Percentiles rank a stretch among this genome's conserved stretches.
These are phyloP conservation scores for Hemicordylus capensis DNA, from an alignment of 2,113 vertebrate species.

Conservation along the genomic window DNA sequence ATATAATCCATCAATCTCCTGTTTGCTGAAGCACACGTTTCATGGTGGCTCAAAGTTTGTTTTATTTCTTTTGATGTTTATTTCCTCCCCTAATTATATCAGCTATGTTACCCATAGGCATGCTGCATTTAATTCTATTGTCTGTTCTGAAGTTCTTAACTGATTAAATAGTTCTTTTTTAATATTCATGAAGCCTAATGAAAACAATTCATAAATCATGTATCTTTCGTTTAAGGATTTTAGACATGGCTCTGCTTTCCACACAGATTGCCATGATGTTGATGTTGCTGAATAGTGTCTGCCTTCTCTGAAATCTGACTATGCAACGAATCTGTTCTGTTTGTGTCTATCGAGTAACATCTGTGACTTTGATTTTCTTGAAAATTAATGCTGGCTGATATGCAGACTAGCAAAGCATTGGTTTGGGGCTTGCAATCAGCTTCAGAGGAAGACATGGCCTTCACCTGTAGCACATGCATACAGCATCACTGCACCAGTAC, in stretches of 20 bases:
- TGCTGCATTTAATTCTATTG: conserved; percentile 45
- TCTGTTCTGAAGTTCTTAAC: conserved; percentile 44
- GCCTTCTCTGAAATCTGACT: not conserved
- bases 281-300: not conserved
- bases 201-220: not conserved
- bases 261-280: not conserved
- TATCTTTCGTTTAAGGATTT: conserved; percentile 7
- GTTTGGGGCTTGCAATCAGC: no score
- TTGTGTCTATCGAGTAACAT: not conserved
- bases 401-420: no score
- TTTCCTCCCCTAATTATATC: conserved; percentile 61
- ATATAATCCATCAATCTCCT: conserved; percentile 75
- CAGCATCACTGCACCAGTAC: no score
- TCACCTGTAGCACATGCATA: no score
- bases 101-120: conserved; percentile 52
- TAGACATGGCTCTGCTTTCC: not conserved
- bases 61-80: conserved; percentile 60
- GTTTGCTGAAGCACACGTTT: conserved; percentile 73
- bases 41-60: conserved; percentile 55
- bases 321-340: not conserved
- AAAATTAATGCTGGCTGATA: not conserved
- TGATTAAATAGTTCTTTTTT: conserved; percentile 21
- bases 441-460: no score
- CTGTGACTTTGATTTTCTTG: not conserved
- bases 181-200: not conserved